phyloP scores from a whole-genome alignment of 2,888 invertebrate genomes.

The Habrosyne pyritoides region DNA sequence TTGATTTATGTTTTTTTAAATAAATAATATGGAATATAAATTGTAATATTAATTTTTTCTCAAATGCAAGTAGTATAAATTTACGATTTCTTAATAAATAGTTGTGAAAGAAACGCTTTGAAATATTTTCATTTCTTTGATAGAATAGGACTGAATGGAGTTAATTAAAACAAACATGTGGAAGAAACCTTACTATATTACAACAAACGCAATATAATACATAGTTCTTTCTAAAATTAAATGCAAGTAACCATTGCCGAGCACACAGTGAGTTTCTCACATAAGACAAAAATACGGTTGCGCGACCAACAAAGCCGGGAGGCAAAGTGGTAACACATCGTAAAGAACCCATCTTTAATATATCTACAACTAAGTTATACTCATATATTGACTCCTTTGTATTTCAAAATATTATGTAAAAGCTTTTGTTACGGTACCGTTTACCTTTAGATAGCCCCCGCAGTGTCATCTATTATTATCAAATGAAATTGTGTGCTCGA shows the following conservation, averaged over 20 bases:
- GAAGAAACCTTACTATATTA: constrained; percentile 73
- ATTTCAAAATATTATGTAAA: too few relatives aligned
- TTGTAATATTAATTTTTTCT: constrained; percentile 10
- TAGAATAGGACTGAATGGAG: not conserved
- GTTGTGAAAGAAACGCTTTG: not conserved
- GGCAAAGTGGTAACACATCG: too few relatives aligned
- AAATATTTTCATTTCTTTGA: not conserved
- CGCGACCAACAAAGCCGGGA: not conserved
- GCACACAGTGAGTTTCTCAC: constrained; percentile 36
- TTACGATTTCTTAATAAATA: not conserved
- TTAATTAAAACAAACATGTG: constrained; percentile 31
- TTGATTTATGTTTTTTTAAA: constrained; percentile 51
- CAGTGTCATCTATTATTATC: too few relatives aligned
- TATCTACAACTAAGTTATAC: too few relatives aligned
- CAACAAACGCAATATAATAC: constrained; percentile 70
- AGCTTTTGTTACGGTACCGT: too few relatives aligned
- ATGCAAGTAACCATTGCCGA: constrained; percentile 51
- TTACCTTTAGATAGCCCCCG: too few relatives aligned
- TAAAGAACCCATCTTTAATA: too few relatives aligned
- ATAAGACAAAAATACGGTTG: constrained; percentile 26
- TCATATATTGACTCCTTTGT: too few relatives aligned
- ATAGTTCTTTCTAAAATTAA: constrained; percentile 55
- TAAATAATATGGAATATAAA: constrained; percentile 47
- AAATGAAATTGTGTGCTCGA: too few relatives aligned
- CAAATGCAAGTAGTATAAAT: not conserved